A percentile compares a stretch with the other conserved stretches of the same genome.
Conservation (phyloP, 2,888 invertebrate genomes). For the Nomada fucata region DNA sequence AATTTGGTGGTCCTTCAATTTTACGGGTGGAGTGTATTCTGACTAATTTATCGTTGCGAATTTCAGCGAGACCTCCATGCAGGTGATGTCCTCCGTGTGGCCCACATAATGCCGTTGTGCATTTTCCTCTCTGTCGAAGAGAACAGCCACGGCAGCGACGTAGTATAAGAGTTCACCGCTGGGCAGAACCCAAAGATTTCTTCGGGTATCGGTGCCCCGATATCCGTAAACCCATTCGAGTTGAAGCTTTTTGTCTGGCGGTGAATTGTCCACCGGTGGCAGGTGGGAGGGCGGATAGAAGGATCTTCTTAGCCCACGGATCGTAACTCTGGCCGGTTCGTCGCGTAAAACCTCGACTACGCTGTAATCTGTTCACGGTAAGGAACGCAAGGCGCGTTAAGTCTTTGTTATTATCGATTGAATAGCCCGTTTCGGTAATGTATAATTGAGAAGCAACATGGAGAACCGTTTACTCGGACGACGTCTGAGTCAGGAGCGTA, state of each 20-base stretch:
- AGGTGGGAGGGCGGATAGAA: conserved; percentile 95
- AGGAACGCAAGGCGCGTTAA: not conserved
- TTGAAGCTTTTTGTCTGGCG: conserved; percentile 94
- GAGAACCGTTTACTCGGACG: conserved; percentile 89
- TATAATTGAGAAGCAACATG: conserved; percentile 36
- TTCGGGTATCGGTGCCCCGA: conserved; percentile 94
- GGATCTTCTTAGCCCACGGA: conserved; percentile 92
- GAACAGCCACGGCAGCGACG: conserved; percentile 95
- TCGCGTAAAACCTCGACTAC: conserved; percentile 93
- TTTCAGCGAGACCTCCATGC: conserved; percentile 86
- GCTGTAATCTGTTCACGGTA: conserved; percentile 89
- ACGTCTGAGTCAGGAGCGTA: conserved; percentile 94
- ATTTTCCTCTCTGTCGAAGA: conserved; percentile 94
- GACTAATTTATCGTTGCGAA: too few species aligned
- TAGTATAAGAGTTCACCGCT: conserved; percentile 97
- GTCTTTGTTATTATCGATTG: not conserved
- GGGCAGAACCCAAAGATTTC: conserved; percentile 96
- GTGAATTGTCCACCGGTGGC: conserved; percentile 92
- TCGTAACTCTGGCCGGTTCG: conserved; percentile 93
- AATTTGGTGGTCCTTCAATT: not conserved
- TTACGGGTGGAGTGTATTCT: too few species aligned
- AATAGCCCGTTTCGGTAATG: not conserved
- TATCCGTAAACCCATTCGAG: conserved; percentile 99
- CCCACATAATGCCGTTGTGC: conserved; percentile 95
- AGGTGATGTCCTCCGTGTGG: conserved; percentile 97